A percentile compares a stretch with the other conserved stretches of the same genome.
phyloP scores from a whole-genome alignment of 2,797 vertebrate species.

The Myotis myotis region DNA sequence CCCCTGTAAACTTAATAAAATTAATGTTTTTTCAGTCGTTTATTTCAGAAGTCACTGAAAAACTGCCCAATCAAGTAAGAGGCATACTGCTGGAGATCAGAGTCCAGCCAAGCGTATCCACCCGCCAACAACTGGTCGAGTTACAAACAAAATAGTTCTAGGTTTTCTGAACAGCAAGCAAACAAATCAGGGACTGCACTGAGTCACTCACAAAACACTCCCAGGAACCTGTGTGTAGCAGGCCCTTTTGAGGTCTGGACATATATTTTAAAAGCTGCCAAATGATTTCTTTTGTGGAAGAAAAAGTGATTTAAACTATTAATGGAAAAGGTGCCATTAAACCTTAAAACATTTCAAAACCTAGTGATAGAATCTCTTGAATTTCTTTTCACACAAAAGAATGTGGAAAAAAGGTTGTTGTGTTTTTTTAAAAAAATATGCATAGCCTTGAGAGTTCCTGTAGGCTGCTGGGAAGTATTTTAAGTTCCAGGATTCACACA shows the following conservation, averaged over 20 bases:
- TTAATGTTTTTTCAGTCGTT: not conserved
- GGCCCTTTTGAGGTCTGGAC: not conserved
- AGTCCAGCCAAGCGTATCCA: conserved; percentile 21
- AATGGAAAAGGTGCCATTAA: not conserved
- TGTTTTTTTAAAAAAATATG: not conserved
- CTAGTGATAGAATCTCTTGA: not conserved
- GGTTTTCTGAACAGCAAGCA: conserved; percentile 10
- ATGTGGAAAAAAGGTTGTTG: not conserved
- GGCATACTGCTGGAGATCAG: not conserved
- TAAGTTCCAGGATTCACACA: not conserved
- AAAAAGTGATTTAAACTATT: conserved; percentile 41
- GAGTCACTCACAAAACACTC: not conserved
- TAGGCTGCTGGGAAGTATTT: not conserved
- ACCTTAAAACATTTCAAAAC: conserved; percentile 31
- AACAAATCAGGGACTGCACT: not conserved
- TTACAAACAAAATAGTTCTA: conserved; percentile 50
- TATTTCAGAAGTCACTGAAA: conserved; percentile 24
- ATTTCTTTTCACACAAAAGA: conserved; percentile 35
- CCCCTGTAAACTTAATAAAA: conserved; percentile 31
- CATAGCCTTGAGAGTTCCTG: not conserved
- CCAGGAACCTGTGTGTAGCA: not conserved
- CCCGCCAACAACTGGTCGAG: not conserved
- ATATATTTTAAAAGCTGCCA: not conserved
- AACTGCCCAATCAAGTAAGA: not conserved
- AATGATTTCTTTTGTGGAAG: not conserved